Evolutionary conservation across 2,797 vertebrate species (phyloP).

Genomic region (Rousettus madagascariensis): DNA sequence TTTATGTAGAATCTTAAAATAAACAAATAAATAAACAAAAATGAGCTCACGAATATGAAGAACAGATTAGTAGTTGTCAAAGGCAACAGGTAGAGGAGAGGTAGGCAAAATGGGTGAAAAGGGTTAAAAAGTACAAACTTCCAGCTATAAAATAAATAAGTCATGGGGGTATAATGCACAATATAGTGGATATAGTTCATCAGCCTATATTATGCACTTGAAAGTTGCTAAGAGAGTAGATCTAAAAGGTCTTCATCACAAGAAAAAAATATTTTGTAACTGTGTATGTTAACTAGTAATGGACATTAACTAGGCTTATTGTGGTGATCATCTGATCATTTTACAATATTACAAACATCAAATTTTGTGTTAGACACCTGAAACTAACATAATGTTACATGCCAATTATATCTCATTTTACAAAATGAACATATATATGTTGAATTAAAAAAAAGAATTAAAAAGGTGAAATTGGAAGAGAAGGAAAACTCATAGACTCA

Average conservation of each 20-base stretch:
- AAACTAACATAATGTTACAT: background rate
- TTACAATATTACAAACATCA: background rate
- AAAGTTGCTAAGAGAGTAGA: background rate
- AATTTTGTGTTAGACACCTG: background rate
- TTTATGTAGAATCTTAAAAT: background rate
- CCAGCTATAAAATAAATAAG: background rate
- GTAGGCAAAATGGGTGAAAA: background rate
- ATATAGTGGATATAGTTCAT: background rate
- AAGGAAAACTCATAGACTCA: background rate
- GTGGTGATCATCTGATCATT: background rate
- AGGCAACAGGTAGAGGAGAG: too few species aligned
- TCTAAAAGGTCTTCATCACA: background rate
- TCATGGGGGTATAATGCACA: background rate
- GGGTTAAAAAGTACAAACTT: background rate
- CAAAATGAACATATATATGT: background rate
- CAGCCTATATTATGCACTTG: too few species aligned
- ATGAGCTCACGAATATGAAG: background rate
- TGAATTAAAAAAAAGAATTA: background rate
- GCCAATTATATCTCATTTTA: background rate
- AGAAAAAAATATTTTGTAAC: background rate
- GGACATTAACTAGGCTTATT: background rate
- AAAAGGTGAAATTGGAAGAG: background rate
- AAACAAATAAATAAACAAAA: background rate
- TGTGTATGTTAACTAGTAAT: background rate
- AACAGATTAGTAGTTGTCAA: background rate